Base-by-base conservation (phyloP, 2,888 invertebrate species). In the Sericinus montela region DNA sequence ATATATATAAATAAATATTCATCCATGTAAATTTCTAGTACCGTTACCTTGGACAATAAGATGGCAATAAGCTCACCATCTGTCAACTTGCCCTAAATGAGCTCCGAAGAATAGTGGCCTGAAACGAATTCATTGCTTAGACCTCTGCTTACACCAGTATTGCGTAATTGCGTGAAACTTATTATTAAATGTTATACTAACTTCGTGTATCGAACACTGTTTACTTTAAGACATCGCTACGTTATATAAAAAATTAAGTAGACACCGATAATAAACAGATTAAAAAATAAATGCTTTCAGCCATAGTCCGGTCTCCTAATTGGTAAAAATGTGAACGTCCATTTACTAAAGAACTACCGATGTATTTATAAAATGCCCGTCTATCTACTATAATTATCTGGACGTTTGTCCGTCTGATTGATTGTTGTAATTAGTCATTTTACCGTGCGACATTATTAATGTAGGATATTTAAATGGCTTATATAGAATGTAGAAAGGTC, bases 401-500 rank as follows among this genome's bases (percentile, higher is more conserved):
- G 13, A 30, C 15, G 16, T 45, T 45, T 51, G 45, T 51, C 41
- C 32, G 45, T 32, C 50, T 51, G 50, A 51, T 51, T 40, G 45
- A 51, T 51, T 11, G 45, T 37, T 15, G 41, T 37, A 41, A 51
- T 51, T 45, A 51, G 37, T 51, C 50, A 50, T 50, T 41, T 32
- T 29, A 19, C 40, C 7, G 41, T 28, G 44, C 19, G 44, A 44
- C 36, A 28, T 40, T 28, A 30, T 25, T 23, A 38, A 37, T 11
- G 38, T 38, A 13, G 38, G 23, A 14, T 13, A 23, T 38, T 38
- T 25, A 38, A 32, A 32, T 25, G 25, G 25, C 25, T 8, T 25
- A 25, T 6, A 25, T 25, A 8, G 25, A 25, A n/a, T n/a, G n/a
- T n/a, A n/a, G n/a, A n/a, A n/a, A n/a, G n/a, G n/a, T n/a, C n/a